Conservation (phyloP, 2,113 vertebrate species). For the Bubo blakistoni region DNA sequence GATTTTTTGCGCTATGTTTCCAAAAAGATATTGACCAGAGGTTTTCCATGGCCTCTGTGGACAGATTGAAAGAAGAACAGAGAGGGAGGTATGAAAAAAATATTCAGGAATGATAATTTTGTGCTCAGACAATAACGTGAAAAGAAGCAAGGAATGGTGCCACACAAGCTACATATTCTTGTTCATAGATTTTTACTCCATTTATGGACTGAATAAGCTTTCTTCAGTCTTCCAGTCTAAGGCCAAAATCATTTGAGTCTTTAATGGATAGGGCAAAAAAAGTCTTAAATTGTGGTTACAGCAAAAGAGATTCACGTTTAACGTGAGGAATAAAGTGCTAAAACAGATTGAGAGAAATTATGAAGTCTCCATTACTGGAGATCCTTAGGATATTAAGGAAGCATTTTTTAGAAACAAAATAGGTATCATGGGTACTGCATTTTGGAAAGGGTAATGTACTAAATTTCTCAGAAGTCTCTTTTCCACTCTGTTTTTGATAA, state of each 20-base stretch:
- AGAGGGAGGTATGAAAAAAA: neutral
- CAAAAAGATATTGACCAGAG: neutral
- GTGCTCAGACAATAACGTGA: neutral
- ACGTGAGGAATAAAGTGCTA: neutral
- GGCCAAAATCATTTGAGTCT: neutral
- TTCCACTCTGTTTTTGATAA: neutral
- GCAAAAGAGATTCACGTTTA: neutral
- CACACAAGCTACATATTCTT: neutral
- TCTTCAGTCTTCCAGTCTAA: neutral
- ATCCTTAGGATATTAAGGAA: neutral
- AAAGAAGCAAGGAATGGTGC: neutral
- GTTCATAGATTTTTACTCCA: neutral
- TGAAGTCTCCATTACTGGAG: neutral
- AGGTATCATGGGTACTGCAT: neutral
- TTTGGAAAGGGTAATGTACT: neutral
- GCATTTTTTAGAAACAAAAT: neutral
- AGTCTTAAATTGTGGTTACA: neutral
- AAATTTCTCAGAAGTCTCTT: neutral
- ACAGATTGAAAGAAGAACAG: neutral
- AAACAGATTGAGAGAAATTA: neutral
- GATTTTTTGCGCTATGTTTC: neutral
- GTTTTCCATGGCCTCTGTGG: neutral
- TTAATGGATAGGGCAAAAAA: neutral
- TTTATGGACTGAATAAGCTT: neutral
- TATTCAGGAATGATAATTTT: neutral